A percentile compares a stretch with the other conserved stretches of the same genome.
Conservation (phyloP, 2,113 vertebrate species). For the Heterochromis multidens region DNA sequence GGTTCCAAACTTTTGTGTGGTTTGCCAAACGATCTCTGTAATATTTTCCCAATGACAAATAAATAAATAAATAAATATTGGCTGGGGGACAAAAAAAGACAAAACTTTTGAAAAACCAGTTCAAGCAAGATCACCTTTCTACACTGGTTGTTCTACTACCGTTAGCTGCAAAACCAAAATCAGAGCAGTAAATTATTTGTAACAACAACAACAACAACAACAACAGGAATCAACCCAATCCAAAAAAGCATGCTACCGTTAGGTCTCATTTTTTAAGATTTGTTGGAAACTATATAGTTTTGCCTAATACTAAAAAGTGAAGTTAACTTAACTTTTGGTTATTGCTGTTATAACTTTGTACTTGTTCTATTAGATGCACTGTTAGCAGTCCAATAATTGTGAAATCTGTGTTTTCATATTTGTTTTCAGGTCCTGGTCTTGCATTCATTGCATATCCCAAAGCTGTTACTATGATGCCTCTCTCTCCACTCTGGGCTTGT, state of each 20-base stretch:
- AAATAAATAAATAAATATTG: no score
- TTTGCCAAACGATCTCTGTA: background rate
- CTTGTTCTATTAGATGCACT: background rate
- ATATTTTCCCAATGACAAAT: background rate
- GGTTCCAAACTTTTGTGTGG: background rate
- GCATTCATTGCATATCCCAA: conserved; percentile 99
- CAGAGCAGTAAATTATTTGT: background rate
- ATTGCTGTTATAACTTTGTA: background rate
- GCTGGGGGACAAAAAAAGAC: background rate
- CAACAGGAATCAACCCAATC: background rate
- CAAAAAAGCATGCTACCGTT: background rate
- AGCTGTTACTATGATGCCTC: conserved; percentile 98
- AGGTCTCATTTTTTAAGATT: background rate
- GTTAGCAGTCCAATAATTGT: background rate
- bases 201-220: background rate
- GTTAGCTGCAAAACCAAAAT: background rate
- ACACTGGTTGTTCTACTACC: background rate
- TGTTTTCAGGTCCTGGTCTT: conserved; percentile 86
- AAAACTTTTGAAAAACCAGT: background rate
- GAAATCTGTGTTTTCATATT: background rate
- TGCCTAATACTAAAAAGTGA: background rate
- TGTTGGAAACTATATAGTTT: background rate
- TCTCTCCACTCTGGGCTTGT: conserved; percentile 93
- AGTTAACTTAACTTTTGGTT: background rate
- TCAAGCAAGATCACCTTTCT: background rate